Evolutionary conservation across 2,113 vertebrate genomes (phyloP).

Genomic region (Pogona vitticeps): DNA sequence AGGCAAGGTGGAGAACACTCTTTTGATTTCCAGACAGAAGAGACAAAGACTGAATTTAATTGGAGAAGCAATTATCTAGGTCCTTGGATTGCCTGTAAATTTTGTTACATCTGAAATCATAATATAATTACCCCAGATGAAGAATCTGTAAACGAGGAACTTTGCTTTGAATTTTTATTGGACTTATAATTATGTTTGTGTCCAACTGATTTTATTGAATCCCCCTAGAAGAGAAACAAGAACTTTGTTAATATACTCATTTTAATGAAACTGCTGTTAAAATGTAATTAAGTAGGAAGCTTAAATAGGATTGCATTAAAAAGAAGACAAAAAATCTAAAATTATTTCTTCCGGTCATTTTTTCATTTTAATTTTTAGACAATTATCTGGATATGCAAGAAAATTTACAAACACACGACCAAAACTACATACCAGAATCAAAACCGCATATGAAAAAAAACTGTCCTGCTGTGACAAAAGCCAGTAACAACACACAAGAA

Average conservation of each 20-base stretch:
- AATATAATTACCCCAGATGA: slow-evolving; percentile 8
- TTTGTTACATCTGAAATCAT: rapidly evolving
- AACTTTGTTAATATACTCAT: slow-evolving; percentile 11
- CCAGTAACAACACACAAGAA: neutral
- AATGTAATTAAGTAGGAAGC: neutral
- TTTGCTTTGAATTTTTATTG: slow-evolving; percentile 39
- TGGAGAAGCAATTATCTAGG: neutral
- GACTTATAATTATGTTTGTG: neutral
- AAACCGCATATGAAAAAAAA: neutral
- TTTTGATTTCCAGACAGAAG: neutral
- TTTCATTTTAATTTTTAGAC: neutral
- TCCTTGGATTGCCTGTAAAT: neutral
- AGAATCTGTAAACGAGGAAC: neutral
- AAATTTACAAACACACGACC: neutral
- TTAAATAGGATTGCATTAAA: neutral
- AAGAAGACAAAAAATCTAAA: neutral
- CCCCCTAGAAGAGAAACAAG: slow-evolving; percentile 32
- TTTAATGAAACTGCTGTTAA: slow-evolving; percentile 1
- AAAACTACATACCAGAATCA: neutral
- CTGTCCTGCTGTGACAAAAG: neutral
- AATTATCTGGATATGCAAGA: neutral
- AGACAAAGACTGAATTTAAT: neutral
- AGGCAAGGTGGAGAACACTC: neutral
- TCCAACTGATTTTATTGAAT: neutral
- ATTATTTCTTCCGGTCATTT: neutral